Conservation (phyloP, 2,888 invertebrate species). For the Candidula unifasciata region DNA sequence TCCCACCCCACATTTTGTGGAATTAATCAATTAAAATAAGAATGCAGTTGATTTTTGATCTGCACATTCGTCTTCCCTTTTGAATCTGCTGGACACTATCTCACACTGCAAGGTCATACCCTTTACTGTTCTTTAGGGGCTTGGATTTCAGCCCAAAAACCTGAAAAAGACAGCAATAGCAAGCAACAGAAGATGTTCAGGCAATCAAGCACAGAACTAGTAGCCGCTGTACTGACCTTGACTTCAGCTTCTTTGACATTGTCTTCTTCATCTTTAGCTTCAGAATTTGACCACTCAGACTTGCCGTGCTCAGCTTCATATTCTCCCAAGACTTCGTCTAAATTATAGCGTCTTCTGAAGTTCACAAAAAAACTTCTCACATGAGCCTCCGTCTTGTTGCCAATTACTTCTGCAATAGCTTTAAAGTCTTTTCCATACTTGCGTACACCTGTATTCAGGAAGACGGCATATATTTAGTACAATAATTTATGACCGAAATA, state of each 20-base stretch:
- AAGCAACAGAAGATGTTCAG: not conserved
- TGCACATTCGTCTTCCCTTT: too few species aligned
- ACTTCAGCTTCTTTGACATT: constrained; percentile 59
- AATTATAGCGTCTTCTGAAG: constrained; percentile 91
- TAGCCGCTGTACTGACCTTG: constrained; percentile 3
- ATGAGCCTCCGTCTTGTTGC: constrained; percentile 95
- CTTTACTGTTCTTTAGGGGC: too few species aligned
- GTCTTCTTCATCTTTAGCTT: constrained; percentile 55
- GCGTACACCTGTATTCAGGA: constrained; percentile 80
- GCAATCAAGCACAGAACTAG: too few species aligned
- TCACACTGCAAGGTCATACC: too few species aligned
- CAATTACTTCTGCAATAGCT: constrained; percentile 95
- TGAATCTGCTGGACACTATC: too few species aligned
- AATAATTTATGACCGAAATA: too few species aligned
- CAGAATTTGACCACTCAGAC: constrained; percentile 50
- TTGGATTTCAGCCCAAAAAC: too few species aligned
- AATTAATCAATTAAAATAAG: too few species aligned
- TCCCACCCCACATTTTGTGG: too few species aligned
- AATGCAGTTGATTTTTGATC: too few species aligned
- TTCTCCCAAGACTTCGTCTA: constrained; percentile 88
- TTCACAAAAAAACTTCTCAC: constrained; percentile 94
- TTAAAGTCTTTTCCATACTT: constrained; percentile 88
- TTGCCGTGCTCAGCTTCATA: constrained; percentile 78
- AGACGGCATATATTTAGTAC: too few species aligned
- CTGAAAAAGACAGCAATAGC: too few species aligned